Percentiles rank a stretch among this genome's conserved stretches.
Evolutionary conservation across 2,888 invertebrate species (phyloP).

Genomic region (Bedellia somnulentella): DNA sequence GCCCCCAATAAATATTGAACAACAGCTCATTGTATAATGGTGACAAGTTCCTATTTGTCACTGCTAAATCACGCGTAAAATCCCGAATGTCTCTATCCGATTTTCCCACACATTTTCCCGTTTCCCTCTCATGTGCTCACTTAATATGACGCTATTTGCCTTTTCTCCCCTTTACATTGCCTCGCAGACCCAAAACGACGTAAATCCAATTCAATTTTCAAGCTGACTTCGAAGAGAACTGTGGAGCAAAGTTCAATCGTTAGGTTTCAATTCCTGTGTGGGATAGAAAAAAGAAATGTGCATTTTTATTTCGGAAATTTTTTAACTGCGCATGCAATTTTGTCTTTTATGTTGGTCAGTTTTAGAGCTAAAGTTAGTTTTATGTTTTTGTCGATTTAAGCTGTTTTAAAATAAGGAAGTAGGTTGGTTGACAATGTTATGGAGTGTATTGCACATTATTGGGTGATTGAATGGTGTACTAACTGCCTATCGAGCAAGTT

Average conservation of each 20-base stretch:
- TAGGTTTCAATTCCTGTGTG: too few species aligned
- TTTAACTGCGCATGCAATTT: neutral
- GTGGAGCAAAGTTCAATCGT: too few species aligned
- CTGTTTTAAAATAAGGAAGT: too few species aligned
- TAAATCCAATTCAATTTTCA: too few species aligned
- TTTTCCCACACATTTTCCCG: slow-evolving; percentile 59
- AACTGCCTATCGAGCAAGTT: slow-evolving; percentile 31
- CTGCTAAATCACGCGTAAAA: slow-evolving; percentile 55
- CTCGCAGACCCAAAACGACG: slow-evolving; percentile 15
- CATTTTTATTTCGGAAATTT: slow-evolving; percentile 28
- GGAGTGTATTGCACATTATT: slow-evolving; percentile 60
- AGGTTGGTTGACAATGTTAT: slow-evolving; percentile 51
- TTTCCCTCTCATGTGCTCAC: slow-evolving; percentile 61
- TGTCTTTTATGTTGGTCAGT: neutral
- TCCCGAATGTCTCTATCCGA: slow-evolving; percentile 58
- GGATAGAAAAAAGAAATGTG: slow-evolving; percentile 24
- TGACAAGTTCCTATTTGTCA: slow-evolving; percentile 56
- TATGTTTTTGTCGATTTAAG: too few species aligned
- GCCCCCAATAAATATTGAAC: too few species aligned
- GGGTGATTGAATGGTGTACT: slow-evolving; percentile 56
- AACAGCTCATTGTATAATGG: too few species aligned
- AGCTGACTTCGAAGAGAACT: too few species aligned
- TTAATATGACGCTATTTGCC: slow-evolving; percentile 59
- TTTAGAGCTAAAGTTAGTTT: too few species aligned
- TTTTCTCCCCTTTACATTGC: slow-evolving; percentile 33